Conservation (phyloP, 2,113 vertebrate genomes). For the Calonectris borealis region DNA sequence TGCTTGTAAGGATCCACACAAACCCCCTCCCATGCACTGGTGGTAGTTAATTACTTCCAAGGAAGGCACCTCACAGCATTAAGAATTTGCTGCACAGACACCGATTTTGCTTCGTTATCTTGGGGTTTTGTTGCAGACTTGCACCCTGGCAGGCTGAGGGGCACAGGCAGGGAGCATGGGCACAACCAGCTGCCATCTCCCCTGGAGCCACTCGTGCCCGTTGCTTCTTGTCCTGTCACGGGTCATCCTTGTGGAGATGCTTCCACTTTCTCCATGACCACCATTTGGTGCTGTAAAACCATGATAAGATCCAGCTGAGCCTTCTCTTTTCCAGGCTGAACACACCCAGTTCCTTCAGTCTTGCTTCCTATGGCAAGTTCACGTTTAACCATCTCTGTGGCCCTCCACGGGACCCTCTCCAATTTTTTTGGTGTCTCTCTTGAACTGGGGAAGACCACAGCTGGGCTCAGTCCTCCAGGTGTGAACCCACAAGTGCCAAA, state of each 20-base stretch:
- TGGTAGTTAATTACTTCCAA: neutral
- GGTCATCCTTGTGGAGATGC: neutral
- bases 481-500: no score
- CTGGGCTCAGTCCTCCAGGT: neutral
- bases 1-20: no score
- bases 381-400: no score
- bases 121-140: neutral
- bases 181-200: no score
- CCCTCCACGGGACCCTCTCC: neutral
- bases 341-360: neutral
- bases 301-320: neutral
- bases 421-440: neutral
- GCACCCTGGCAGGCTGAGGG: neutral
- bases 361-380: neutral
- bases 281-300: neutral
- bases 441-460: neutral
- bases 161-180: rapidly evolving
- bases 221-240: neutral
- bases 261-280: neutral
- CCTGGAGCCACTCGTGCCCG: rapidly evolving
- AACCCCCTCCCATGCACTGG: neutral
- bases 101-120: neutral
- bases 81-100: neutral
- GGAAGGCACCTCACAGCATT: neutral
- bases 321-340: neutral